These are phyloP conservation scores for Candoia aspera DNA, from an alignment of 2,113 vertebrate species.

Conservation along the genomic window DNA sequence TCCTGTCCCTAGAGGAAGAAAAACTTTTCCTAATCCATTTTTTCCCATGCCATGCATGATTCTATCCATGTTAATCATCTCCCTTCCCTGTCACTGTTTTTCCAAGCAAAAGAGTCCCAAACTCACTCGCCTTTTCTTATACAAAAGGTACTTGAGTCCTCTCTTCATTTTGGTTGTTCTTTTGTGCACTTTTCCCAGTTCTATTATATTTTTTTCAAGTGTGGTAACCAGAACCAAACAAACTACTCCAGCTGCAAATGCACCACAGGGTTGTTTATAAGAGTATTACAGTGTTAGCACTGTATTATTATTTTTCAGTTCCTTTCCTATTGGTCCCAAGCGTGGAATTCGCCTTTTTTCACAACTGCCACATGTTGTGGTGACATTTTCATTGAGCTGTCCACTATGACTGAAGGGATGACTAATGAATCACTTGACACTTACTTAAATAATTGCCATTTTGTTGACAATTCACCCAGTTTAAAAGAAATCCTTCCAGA, in stretches of 20 bases:
- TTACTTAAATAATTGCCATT: too few relatives aligned
- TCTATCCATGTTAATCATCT: neutral
- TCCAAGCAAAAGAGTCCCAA: neutral
- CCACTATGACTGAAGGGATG: too few relatives aligned
- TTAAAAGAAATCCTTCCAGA: too few relatives aligned
- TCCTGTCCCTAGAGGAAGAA: neutral
- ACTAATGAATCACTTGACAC: too few relatives aligned
- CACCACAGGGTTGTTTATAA: neutral
- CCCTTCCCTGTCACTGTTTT: neutral
- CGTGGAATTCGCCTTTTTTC: too few relatives aligned
- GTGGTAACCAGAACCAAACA: neutral
- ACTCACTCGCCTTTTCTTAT: neutral
- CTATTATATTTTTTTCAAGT: neutral
- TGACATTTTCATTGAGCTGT: too few relatives aligned
- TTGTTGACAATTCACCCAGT: too few relatives aligned
- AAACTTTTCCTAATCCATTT: neutral
- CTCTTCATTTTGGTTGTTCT: neutral
- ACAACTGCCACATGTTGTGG: too few relatives aligned
- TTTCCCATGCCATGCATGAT: neutral
- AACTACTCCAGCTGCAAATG: neutral
- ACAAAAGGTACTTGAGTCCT: neutral
- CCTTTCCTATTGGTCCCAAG: neutral
- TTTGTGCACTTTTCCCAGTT: neutral
- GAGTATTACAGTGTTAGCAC: neutral
- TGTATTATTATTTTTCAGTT: neutral